These are phyloP conservation scores for Bombus waltoni DNA, from an alignment of 1,140 invertebrate genomes.

Conservation along the genomic window DNA sequence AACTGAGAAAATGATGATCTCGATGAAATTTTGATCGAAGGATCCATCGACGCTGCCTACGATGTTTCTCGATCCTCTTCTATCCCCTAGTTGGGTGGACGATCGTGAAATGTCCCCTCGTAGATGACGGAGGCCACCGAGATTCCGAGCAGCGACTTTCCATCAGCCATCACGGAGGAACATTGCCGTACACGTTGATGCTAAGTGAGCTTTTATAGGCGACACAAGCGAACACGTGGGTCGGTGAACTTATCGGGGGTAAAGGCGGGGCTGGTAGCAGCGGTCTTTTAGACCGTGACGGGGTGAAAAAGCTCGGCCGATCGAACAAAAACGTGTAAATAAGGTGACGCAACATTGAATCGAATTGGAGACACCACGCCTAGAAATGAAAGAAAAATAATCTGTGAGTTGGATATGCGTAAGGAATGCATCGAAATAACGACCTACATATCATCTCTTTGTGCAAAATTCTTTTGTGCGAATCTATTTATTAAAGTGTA, in stretches of 20 bases:
- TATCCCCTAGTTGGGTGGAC: not conserved
- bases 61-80: not conserved
- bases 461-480: not conserved
- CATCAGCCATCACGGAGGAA: slow-evolving; percentile 69
- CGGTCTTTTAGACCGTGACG: slow-evolving; percentile 57
- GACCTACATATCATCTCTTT: not conserved
- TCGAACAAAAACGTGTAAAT: slow-evolving; percentile 13
- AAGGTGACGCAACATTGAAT: slow-evolving; percentile 34
- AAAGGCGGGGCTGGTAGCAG: slow-evolving; percentile 64
- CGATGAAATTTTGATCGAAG: not conserved
- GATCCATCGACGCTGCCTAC: not conserved
- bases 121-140: not conserved
- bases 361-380: slow-evolving; percentile 51
- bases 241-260: slow-evolving; percentile 72
- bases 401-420: not conserved
- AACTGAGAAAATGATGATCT: not conserved
- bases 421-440: too few relatives aligned
- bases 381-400: not conserved
- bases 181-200: slow-evolving; percentile 72
- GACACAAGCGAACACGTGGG: slow-evolving; percentile 68
- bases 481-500: not conserved
- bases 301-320: slow-evolving; percentile 44
- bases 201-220: slow-evolving; percentile 77
- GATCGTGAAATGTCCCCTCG: not conserved
- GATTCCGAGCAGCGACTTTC: slow-evolving; percentile 57